Conservation (phyloP, 2,797 vertebrate species). For the Sebastes trivittatus region DNA sequence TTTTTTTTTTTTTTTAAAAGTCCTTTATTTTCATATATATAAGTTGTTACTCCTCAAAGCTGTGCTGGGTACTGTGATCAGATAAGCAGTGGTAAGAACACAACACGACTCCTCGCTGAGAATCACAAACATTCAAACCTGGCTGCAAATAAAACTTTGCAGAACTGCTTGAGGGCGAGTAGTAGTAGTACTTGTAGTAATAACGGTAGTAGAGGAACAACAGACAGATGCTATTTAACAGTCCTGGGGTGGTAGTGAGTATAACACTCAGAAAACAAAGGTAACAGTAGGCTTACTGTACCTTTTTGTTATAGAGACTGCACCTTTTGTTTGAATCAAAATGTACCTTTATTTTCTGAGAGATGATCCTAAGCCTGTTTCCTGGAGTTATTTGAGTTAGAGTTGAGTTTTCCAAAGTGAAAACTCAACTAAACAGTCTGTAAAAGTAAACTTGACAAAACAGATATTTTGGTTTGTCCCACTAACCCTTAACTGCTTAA, state of each 20-base stretch:
- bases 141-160: constrained; percentile 87
- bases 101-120: constrained; percentile 76
- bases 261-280: constrained; percentile 31
- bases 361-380: constrained; percentile 14
- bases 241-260: constrained; percentile 64
- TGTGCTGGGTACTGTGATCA: constrained; percentile 78
- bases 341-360: constrained; percentile 29
- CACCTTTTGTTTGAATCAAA: constrained; percentile 28
- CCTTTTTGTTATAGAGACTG: constrained; percentile 27
- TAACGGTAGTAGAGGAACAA: constrained; percentile 45
- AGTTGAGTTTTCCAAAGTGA: constrained; percentile 27
- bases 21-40: constrained; percentile 33
- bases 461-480: constrained; percentile 61
- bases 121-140: constrained; percentile 79
- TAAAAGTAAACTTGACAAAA: constrained; percentile 55
- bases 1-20: constrained; percentile 24
- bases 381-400: constrained; percentile 48
- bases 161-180: constrained; percentile 70
- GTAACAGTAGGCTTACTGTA: constrained; percentile 26
- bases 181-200: constrained; percentile 18
- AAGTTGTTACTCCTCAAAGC: constrained; percentile 68
- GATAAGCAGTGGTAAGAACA: constrained; percentile 75
- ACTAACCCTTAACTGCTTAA: constrained; percentile 6
- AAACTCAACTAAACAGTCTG: constrained; percentile 63
- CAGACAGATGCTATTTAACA: constrained; percentile 77